A percentile compares a stretch with the other conserved stretches of the same genome.
These are phyloP conservation scores for Hephaestus fuliginosus DNA, from an alignment of 2,797 vertebrate genomes.

Conservation along the genomic window DNA sequence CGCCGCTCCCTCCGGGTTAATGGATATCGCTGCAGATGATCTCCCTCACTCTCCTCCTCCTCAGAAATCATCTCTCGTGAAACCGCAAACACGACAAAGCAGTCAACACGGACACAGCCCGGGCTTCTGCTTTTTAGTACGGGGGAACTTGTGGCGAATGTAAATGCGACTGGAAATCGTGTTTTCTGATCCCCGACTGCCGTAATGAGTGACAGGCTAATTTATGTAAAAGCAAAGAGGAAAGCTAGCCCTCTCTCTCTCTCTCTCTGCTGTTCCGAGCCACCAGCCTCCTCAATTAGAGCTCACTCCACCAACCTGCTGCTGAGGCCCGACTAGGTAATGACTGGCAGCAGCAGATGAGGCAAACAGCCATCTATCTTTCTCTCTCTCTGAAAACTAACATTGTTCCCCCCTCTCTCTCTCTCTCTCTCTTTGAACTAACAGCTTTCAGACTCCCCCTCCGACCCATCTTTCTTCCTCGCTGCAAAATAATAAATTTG, in stretches of 20 bases:
- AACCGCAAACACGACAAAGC: neutral
- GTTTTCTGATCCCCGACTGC: slow-evolving; percentile 50
- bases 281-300: slow-evolving; percentile 76
- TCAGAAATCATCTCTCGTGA: slow-evolving; percentile 1
- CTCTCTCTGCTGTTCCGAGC: slow-evolving; percentile 52
- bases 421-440: slow-evolving; percentile 23
- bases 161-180: slow-evolving; percentile 49
- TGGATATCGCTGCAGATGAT: slow-evolving; percentile 30
- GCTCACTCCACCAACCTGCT: slow-evolving; percentile 65
- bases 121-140: neutral
- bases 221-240: slow-evolving; percentile 62
- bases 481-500: slow-evolving; percentile 7
- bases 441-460: slow-evolving; percentile 27
- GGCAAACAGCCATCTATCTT: slow-evolving; percentile 59
- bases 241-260: slow-evolving; percentile 17
- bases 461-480: slow-evolving; percentile 12
- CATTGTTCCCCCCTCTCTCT: slow-evolving; percentile 40
- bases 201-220: slow-evolving; percentile 72
- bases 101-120: neutral
- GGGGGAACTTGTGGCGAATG: slow-evolving; percentile 43
- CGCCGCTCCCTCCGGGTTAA: slow-evolving; percentile 18
- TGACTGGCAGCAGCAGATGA: slow-evolving; percentile 72
- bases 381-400: slow-evolving; percentile 46
- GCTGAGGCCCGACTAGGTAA: slow-evolving; percentile 67
- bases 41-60: neutral